Evolutionary conservation across 2,888 invertebrate species (phyloP).

Genomic region (Sarcophaga variegata): DNA sequence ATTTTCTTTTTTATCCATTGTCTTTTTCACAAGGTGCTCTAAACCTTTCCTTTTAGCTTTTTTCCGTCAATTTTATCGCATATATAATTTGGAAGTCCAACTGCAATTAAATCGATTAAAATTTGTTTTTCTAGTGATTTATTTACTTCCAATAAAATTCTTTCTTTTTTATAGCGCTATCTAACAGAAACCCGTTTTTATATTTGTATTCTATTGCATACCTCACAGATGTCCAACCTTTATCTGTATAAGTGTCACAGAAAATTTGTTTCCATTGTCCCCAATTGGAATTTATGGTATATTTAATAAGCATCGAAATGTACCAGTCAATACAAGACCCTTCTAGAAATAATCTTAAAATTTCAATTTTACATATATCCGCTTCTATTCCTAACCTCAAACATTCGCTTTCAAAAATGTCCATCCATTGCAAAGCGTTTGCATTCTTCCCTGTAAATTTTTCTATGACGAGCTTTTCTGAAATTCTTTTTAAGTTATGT

Average conservation of each 20-base stretch:
- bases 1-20: conserved; percentile 3
- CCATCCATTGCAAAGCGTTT: too few species aligned
- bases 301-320: conserved; percentile 68
- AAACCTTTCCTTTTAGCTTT: conserved; percentile 58
- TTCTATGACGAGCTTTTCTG: background rate
- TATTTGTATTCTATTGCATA: conserved; percentile 72
- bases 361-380: conserved; percentile 45
- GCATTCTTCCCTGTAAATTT: too few species aligned
- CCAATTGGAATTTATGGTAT: conserved; percentile 70
- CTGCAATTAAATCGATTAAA: conserved; percentile 72
- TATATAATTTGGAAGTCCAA: conserved; percentile 72
- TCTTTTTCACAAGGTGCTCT: conserved; percentile 71
- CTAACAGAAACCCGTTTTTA: conserved; percentile 71
- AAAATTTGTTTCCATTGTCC: conserved; percentile 64
- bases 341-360: conserved; percentile 65
- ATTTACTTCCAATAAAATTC: conserved; percentile 56
- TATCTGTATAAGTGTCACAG: conserved; percentile 72
- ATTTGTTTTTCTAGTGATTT: conserved; percentile 48
- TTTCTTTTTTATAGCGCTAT: conserved; percentile 70
- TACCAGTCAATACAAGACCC: conserved; percentile 59
- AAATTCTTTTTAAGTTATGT: background rate
- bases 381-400: conserved; percentile 39
- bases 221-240: conserved; percentile 72
- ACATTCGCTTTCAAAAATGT: conserved; percentile 59
- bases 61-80: conserved; percentile 73